These are phyloP conservation scores for Dicyrtoma fusca DNA, from an alignment of 2,888 invertebrate genomes.

Conservation along the genomic window DNA sequence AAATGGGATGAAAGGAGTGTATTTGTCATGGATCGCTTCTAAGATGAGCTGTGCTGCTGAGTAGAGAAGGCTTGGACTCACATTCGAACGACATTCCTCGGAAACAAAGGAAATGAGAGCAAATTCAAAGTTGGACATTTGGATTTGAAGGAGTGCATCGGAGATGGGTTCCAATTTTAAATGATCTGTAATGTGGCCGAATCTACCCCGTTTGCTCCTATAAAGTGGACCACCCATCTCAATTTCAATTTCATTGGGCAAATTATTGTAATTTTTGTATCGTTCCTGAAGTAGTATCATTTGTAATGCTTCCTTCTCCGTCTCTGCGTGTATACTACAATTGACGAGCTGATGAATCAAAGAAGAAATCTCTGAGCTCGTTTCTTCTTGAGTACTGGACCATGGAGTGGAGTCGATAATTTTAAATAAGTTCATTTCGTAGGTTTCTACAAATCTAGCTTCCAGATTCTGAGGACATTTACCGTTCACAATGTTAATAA, in stretches of 20 bases:
- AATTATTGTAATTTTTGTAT: background rate
- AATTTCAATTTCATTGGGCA: slow-evolving; percentile 4
- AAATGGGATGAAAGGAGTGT: background rate
- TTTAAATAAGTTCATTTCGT: slow-evolving; percentile 1
- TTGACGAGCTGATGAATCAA: slow-evolving; percentile 17
- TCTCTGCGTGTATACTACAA: slow-evolving; percentile 7
- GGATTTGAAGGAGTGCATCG: background rate
- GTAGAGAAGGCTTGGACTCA: background rate
- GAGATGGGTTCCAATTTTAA: background rate
- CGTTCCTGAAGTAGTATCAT: background rate
- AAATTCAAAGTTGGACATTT: slow-evolving; percentile 15
- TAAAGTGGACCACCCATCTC: slow-evolving; percentile 5
- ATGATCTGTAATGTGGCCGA: background rate
- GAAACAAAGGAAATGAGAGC: background rate
- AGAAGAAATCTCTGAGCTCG: background rate
- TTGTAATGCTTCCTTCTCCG: background rate
- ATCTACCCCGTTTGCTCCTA: background rate
- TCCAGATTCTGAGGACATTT: slow-evolving; percentile 9
- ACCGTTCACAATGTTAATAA: slow-evolving; percentile 13
- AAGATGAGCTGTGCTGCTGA: slow-evolving; percentile 6
- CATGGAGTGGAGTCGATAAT: slow-evolving; percentile 6
- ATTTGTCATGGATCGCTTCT: background rate
- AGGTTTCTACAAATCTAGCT: background rate
- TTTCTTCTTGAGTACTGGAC: background rate
- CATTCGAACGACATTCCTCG: background rate